phyloP scores from a whole-genome alignment of 2,113 vertebrate species.

The Phalacrocorax aristotelis region DNA sequence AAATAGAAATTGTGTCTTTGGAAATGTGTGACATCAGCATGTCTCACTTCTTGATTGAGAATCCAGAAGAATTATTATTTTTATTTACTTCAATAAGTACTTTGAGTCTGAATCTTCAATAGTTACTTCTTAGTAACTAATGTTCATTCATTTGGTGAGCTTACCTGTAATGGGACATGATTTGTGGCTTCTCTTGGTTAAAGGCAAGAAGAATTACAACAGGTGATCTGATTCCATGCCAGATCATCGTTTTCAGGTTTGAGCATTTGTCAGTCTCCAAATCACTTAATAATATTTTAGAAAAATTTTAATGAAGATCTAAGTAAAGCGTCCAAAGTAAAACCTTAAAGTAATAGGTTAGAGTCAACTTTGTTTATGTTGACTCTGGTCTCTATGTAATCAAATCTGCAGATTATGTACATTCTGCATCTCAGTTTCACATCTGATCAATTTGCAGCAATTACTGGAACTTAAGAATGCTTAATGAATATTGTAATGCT shows the following conservation, averaged over 20 bases:
- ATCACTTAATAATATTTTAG: slow-evolving; percentile 1
- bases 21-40: not conserved
- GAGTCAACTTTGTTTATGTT: not conserved
- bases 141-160: not conserved
- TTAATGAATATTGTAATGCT: not conserved
- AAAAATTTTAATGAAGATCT: slow-evolving; percentile 27
- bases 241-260: not conserved
- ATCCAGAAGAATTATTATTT: not conserved
- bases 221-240: slow-evolving; percentile 24
- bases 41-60: not conserved
- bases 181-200: slow-evolving; percentile 35
- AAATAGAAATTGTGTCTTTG: not conserved
- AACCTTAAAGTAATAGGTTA: not conserved
- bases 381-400: not conserved
- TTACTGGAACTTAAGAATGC: not conserved
- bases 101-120: not conserved
- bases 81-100: not conserved
- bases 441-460: not conserved
- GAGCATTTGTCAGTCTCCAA: slow-evolving; percentile 13
- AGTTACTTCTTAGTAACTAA: not conserved
- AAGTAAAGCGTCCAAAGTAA: not conserved
- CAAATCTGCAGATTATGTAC: not conserved
- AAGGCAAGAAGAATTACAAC: not conserved
- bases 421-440: not conserved
- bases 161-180: not conserved